A percentile compares a stretch with the other conserved stretches of the same genome.
These are phyloP conservation scores for Neodiprion virginianus DNA, from an alignment of 1,140 invertebrate genomes.

Conservation along the genomic window DNA sequence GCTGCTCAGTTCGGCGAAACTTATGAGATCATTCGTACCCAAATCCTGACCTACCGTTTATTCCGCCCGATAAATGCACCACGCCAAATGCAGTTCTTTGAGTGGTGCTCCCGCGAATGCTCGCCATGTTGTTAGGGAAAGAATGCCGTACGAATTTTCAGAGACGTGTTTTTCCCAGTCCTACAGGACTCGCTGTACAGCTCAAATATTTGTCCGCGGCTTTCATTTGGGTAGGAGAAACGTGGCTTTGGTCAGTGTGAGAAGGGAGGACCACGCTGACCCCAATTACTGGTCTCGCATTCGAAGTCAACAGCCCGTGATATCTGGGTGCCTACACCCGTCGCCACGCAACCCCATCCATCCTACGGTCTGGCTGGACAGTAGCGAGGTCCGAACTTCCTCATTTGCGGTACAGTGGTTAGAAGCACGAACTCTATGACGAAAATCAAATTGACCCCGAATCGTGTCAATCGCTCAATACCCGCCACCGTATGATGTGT, in stretches of 20 bases:
- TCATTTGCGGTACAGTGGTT: conserved; percentile 3
- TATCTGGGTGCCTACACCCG: conserved; percentile 4
- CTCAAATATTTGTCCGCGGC: neutral
- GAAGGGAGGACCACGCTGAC: neutral
- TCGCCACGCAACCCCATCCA: neutral
- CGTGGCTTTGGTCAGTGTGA: conserved; percentile 4
- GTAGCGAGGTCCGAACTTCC: neutral
- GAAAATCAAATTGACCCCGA: neutral
- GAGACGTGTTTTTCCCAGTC: neutral
- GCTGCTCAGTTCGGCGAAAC: too few species aligned
- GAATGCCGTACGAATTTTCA: neutral
- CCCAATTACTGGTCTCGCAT: conserved; percentile 7
- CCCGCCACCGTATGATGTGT: too few species aligned
- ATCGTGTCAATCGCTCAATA: neutral
- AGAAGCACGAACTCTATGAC: neutral
- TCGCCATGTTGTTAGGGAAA: neutral
- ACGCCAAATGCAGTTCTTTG: neutral
- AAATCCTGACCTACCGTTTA: too few species aligned
- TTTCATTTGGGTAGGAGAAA: neutral
- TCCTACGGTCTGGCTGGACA: neutral
- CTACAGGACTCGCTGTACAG: neutral
- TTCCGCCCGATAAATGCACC: too few species aligned
- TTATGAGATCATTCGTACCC: too few species aligned
- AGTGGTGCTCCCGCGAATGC: neutral
- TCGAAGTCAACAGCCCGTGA: conserved; percentile 6